phyloP scores from a whole-genome alignment of 2,888 invertebrate genomes.

The Eretmocerus hayati region DNA sequence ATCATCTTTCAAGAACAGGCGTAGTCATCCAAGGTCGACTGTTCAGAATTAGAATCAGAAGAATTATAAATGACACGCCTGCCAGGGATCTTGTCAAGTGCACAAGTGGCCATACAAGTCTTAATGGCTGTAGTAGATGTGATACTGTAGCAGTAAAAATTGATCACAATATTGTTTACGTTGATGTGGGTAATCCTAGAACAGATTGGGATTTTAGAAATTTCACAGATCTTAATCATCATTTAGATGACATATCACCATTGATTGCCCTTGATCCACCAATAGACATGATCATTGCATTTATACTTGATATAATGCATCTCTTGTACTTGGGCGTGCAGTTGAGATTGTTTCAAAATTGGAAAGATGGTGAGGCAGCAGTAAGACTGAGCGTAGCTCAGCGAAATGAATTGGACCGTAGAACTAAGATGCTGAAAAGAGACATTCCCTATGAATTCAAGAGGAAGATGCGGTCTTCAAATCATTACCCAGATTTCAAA shows the following conservation, averaged over 20 bases:
- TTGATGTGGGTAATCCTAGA: neutral
- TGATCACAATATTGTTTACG: neutral
- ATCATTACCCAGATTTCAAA: neutral
- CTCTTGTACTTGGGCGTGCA: neutral
- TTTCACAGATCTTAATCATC: neutral
- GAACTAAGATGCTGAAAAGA: neutral
- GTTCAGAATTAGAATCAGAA: conserved; percentile 4
- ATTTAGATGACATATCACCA: neutral
- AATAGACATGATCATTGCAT: neutral
- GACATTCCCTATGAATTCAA: conserved; percentile 1
- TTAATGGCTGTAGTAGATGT: conserved; percentile 3
- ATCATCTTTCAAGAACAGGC: no score
- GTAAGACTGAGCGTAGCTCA: neutral
- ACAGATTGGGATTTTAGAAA: neutral
- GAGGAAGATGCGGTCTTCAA: neutral
- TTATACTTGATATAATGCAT: conserved; percentile 3
- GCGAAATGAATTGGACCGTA: neutral
- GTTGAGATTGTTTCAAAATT: conserved; percentile 4
- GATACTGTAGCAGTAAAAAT: neutral
- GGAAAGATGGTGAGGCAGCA: neutral
- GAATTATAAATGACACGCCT: conserved; percentile 22
- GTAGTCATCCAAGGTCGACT: neutral
- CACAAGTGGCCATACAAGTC: conserved; percentile 2
- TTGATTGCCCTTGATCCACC: neutral
- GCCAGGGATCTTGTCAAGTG: conserved; percentile 7